Base-by-base conservation (phyloP, 2,888 invertebrate species). In the Aplocera efformata region DNA sequence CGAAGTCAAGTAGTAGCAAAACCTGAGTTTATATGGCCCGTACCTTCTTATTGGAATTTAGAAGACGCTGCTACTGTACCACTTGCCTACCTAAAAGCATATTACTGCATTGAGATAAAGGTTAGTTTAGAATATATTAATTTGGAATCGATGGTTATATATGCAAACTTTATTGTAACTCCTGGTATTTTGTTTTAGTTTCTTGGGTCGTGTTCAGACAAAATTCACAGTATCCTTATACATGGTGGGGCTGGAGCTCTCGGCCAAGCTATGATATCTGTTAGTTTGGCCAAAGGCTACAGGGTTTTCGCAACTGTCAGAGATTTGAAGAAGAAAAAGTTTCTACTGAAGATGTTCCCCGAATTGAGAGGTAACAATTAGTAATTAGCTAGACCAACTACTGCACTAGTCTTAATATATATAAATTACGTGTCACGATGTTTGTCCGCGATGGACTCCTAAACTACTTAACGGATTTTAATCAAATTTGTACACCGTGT, bases 1-100 rank as follows among this genome's bases (percentile, higher is more conserved):
- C 90, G 92, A 6, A 86, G 88, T 7, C 66, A 83, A 21, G 85
- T 93, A 6, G 72, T 72, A 37, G 89, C 86, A 6, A 79, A 89
- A 47, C 69, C 74, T 0, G 69, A 84, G 21, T 67, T 91, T 42
- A 49, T 74, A 25, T 95, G 94, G 94, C 85, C 90, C 1, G 84
- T 94, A 6, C 94, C 95, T 0, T 79, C 90, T 3, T 5, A 10
- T 9, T 89, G 92, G 0, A 90, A 1, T 63, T 67, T 94, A 13
- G 90, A 92, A 61, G 93, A 95, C 43, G 95, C 93, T 4, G 93
- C 93, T 7, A 93, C 94, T 0, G 90, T 94, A 0, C 95, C 95
- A 0, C 91, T 94, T 26, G 93, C 94, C 0, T 95, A 94, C 58
- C 13, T 73, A 63, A 40, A 71, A 70, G 90, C 89, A 0, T 83